Evolutionary conservation across 2,888 invertebrate genomes (phyloP).

Genomic region (Yponomeuta malinellus): DNA sequence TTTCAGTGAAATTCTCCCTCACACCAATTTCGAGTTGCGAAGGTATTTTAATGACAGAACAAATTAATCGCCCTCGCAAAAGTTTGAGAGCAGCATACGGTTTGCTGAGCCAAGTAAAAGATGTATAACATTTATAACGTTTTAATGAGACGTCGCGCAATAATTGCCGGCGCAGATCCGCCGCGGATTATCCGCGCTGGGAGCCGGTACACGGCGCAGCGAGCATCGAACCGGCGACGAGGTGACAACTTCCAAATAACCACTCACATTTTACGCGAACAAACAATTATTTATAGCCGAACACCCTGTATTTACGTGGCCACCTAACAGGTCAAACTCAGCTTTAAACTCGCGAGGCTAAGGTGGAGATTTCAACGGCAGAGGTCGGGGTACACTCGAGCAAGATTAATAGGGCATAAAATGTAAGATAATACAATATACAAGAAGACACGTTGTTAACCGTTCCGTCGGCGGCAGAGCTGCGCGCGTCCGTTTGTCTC

Average conservation of each 20-base stretch:
- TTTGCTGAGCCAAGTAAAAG: neutral
- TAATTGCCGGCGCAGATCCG: neutral
- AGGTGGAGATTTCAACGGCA: constrained; percentile 37
- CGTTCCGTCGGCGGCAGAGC: constrained; percentile 61
- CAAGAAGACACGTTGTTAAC: constrained; percentile 82
- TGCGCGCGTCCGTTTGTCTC: constrained; percentile 47
- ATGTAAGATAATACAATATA: constrained; percentile 77
- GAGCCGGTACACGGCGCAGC: constrained; percentile 29
- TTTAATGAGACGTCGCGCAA: neutral
- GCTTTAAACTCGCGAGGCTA: constrained; percentile 32
- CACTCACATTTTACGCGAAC: constrained; percentile 69
- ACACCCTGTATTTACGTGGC: constrained; percentile 43
- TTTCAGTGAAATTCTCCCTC: neutral
- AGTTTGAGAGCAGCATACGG: neutral
- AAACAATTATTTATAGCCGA: constrained; percentile 72
- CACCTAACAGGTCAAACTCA: constrained; percentile 29
- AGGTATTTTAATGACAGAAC: neutral
- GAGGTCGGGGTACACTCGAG: constrained; percentile 41
- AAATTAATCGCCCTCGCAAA: neutral
- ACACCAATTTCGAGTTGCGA: neutral
- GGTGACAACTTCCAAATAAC: constrained; percentile 33
- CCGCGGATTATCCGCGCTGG: neutral
- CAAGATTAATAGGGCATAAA: constrained; percentile 75
- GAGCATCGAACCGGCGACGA: constrained; percentile 34
- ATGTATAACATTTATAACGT: constrained; percentile 2